Percentiles rank a stretch among this genome's conserved stretches.
Evolutionary conservation across 2,888 invertebrate genomes (phyloP).

Genomic region (Campaea margaritaria): DNA sequence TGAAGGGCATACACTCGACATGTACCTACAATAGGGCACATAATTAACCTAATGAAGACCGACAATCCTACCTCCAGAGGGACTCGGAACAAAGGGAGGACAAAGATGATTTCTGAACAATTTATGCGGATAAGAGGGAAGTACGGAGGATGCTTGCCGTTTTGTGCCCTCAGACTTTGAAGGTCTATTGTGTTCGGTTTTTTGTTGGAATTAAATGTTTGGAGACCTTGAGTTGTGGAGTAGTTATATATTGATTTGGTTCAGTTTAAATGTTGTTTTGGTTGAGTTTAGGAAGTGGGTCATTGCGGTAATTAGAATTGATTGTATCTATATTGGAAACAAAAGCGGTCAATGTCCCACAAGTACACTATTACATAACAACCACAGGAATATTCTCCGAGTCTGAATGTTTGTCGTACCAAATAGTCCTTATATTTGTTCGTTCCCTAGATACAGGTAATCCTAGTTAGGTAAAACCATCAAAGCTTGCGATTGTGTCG

Average conservation of each 20-base stretch:
- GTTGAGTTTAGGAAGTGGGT: not conserved
- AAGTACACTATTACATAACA: too few relatives aligned
- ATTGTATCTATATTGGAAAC: too few relatives aligned
- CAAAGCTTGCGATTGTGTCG: too few relatives aligned
- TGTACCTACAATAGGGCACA: conserved; percentile 33
- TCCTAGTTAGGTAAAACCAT: too few relatives aligned
- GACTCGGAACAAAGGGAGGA: conserved; percentile 30
- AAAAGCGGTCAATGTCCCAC: too few relatives aligned
- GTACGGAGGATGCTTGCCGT: conserved; percentile 11
- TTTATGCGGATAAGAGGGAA: conserved; percentile 22
- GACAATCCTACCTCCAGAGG: conserved; percentile 29
- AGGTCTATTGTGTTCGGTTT: conserved; percentile 18
- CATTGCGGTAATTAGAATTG: too few relatives aligned
- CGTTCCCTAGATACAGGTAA: too few relatives aligned
- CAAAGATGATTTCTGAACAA: conserved; percentile 35
- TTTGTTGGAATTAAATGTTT: conserved; percentile 19
- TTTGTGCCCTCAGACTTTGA: conserved; percentile 23
- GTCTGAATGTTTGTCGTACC: too few relatives aligned
- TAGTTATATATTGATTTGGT: not conserved
- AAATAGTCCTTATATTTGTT: too few relatives aligned
- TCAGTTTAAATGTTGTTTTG: not conserved
- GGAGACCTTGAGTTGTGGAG: not conserved
- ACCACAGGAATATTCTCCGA: too few relatives aligned
- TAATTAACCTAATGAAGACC: conserved; percentile 45
- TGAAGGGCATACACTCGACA: conserved; percentile 30